Conservation (phyloP, 2,113 vertebrate genomes). For the Canis aureus region DNA sequence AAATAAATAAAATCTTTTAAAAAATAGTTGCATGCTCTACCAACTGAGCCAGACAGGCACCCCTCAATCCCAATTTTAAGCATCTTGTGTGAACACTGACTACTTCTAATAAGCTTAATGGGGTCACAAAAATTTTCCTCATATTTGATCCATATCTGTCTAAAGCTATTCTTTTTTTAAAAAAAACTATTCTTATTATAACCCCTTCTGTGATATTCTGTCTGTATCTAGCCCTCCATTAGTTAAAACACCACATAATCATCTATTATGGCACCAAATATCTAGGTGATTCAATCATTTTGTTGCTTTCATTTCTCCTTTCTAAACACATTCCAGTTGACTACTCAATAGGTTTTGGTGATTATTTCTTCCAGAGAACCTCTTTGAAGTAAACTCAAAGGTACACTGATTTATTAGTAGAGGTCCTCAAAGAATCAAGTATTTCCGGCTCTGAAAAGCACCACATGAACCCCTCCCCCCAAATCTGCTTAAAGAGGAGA, state of each 20-base stretch:
- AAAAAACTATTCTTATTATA: background rate
- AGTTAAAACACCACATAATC: slow-evolving; percentile 47
- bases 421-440: slow-evolving; percentile 31
- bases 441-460: slow-evolving; percentile 55
- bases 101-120: background rate
- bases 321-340: slow-evolving; percentile 44
- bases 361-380: slow-evolving; percentile 47
- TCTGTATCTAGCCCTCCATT: slow-evolving; percentile 2
- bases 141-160: background rate
- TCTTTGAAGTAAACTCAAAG: slow-evolving; percentile 49
- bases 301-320: slow-evolving; percentile 35
- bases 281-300: slow-evolving; percentile 14
- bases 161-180: slow-evolving; percentile 8
- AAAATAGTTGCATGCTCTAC: background rate
- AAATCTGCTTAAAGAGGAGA: background rate
- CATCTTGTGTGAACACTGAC: slow-evolving; percentile 31
- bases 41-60: background rate
- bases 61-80: slow-evolving; percentile 56
- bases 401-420: background rate
- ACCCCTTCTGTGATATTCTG: slow-evolving; percentile 9
- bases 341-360: slow-evolving; percentile 42
- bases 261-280: slow-evolving; percentile 42
- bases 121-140: slow-evolving; percentile 28
- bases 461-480: background rate
- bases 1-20: too few species aligned